A percentile compares a stretch with the other conserved stretches of the same genome.
Conservation (phyloP, 2,113 vertebrate genomes). For the Sitta europaea region DNA sequence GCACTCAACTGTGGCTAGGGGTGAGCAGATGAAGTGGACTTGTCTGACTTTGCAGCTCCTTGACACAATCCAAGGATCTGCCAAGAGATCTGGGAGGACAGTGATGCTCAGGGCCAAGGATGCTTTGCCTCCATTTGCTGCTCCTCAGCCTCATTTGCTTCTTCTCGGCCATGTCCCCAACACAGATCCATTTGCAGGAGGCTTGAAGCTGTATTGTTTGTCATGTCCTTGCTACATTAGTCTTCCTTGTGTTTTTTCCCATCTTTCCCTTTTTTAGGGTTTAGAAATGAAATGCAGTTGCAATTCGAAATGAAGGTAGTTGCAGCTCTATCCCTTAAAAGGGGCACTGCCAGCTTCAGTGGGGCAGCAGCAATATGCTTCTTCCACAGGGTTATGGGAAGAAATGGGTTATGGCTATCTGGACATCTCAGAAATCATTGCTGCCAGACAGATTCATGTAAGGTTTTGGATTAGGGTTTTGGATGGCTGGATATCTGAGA, state of each 20-base stretch:
- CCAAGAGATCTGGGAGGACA: not conserved
- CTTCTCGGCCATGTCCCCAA: not conserved
- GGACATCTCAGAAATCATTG: not conserved
- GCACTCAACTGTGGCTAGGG: fast-evolving
- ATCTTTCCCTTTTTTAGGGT: not conserved
- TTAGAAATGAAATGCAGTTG: no score
- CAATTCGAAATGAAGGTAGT: not conserved
- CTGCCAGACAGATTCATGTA: not conserved
- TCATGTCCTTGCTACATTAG: not conserved
- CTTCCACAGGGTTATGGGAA: not conserved
- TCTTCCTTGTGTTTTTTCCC: not conserved
- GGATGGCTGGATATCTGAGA: not conserved
- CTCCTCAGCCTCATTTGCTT: not conserved
- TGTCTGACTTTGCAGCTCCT: not conserved
- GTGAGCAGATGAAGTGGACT: not conserved
- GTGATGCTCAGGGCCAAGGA: fast-evolving
- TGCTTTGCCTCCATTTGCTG: not conserved
- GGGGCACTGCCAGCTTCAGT: not conserved
- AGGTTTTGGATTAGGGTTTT: not conserved
- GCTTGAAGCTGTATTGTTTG: not conserved
- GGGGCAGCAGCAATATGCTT: not conserved
- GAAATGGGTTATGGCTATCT: not conserved
- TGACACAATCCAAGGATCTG: fast-evolving
- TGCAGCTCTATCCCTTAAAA: not conserved
- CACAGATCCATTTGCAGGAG: not conserved